These are phyloP conservation scores for Poecile atricapillus DNA, from an alignment of 2,113 vertebrate genomes.

Conservation along the genomic window DNA sequence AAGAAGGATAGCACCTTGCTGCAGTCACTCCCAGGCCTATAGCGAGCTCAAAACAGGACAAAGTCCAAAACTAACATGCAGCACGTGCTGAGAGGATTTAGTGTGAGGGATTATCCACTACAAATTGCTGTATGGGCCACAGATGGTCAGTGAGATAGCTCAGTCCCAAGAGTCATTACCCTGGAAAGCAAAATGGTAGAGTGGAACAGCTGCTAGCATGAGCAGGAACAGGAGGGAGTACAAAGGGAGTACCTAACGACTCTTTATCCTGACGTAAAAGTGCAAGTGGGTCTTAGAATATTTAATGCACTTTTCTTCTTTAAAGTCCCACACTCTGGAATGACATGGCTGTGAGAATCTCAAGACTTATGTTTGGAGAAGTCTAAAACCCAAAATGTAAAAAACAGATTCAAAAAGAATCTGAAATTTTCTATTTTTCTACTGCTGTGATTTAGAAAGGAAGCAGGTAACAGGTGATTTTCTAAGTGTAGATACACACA, in stretches of 20 bases:
- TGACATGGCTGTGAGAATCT: background rate
- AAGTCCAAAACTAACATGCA: conserved; percentile 36
- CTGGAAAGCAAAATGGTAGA: conserved; percentile 9
- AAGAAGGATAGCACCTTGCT: background rate
- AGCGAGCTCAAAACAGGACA: background rate
- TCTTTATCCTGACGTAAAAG: background rate
- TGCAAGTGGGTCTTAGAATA: background rate
- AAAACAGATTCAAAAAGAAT: background rate
- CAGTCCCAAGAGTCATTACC: background rate
- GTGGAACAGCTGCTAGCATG: background rate
- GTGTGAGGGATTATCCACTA: background rate
- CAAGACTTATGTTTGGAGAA: background rate
- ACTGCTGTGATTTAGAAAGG: background rate
- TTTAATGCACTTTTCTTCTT: background rate
- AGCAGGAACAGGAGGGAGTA: background rate
- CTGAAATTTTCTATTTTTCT: background rate
- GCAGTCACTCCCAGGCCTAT: background rate
- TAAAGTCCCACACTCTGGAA: background rate
- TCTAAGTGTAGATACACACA: background rate
- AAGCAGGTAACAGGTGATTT: background rate
- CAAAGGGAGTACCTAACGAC: background rate
- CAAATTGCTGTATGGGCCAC: conserved; percentile 21
- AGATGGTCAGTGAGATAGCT: conserved; percentile 37
- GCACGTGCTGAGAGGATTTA: background rate
- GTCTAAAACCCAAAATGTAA: background rate